Percentiles rank a stretch among this genome's conserved stretches.
phyloP scores from a whole-genome alignment of 2,888 invertebrate genomes.

The Neocrepidodera transversa region DNA sequence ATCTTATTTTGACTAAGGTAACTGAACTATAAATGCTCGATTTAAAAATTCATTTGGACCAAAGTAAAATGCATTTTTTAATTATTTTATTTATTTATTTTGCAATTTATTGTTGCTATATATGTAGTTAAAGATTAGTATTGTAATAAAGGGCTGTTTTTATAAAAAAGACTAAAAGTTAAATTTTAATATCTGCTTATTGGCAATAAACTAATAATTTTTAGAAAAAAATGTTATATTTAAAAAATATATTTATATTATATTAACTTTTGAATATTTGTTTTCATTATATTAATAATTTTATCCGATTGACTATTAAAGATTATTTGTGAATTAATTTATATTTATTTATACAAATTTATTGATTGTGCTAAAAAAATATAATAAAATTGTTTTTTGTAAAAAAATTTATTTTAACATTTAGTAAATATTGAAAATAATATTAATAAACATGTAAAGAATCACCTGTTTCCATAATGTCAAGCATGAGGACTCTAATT shows the following conservation, averaged over 20 bases:
- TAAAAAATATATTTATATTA: too few relatives aligned
- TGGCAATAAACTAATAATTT: too few relatives aligned
- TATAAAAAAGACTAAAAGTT: neutral
- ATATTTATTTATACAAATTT: slow-evolving; percentile 1
- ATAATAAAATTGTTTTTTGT: neutral
- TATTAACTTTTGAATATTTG: too few relatives aligned
- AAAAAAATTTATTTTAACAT: neutral
- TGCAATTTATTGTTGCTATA: too few relatives aligned
- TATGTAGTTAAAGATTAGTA: neutral
- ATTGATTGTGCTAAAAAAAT: neutral
- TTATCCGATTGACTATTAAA: too few relatives aligned
- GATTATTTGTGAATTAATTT: too few relatives aligned
- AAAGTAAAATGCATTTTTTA: neutral
- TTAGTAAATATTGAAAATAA: neutral
- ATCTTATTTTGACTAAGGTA: too few relatives aligned
- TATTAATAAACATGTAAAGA: neutral
- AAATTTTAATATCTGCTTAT: too few relatives aligned
- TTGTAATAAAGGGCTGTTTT: neutral
- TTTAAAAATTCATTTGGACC: neutral
- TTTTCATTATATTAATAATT: too few relatives aligned
- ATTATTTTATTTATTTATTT: neutral
- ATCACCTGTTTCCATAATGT: too few relatives aligned
- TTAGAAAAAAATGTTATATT: too few relatives aligned
- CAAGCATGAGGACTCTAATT: too few relatives aligned
- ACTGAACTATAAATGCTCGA: neutral